Base-by-base conservation (phyloP, 2,888 invertebrate species). In the Oeneis ivallda region DNA sequence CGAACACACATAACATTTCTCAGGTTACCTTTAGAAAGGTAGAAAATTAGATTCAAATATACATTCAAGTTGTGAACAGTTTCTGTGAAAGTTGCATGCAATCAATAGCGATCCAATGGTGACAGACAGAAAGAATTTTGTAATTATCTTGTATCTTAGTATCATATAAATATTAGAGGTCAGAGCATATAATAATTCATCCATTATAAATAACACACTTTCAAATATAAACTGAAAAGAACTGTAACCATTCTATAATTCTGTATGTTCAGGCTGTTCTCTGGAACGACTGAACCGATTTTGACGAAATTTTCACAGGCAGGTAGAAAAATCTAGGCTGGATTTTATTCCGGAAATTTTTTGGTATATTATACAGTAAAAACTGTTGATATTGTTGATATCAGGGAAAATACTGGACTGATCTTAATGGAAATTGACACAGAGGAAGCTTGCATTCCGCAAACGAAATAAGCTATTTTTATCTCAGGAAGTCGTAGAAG, bases 1-100 rank as follows among this genome's bases (percentile, higher is more conserved):
- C 19, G 34, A 9, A 62, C 54, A 56, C 39, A 62, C 62, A 52
- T 58, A n/a, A 34, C 58, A 60, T 52, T 60, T n/a, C 37, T 41
- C 52, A 41, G 41, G 19, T 32, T 41, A 52, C 32, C 19, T 60
- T 11, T 34, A 32, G 37, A 54, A 47, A 57, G 37, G 47, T 57
- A 56, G 47, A 41, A 60, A 60, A 65, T 60, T 54, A 54, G 26
- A 65, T n/a, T 54, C 54, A 49, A 37, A 62, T 65, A 56, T 47
- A 32, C 65, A 43, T 57, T 34, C 59, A 47, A 37, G 32, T 53
- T 47, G 52, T 64, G 19, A 15, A 56, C 64, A 61, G 49, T 54
- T 56, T 7, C 59, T 41, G 45, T 54, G 53, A 62, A 60, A 60
- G 15, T 52, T 34, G 58, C 61, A 65, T 62, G 62, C 62, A 61